These are phyloP conservation scores for Polypterus senegalus DNA, from an alignment of 2,113 vertebrate species.

Conservation along the genomic window DNA sequence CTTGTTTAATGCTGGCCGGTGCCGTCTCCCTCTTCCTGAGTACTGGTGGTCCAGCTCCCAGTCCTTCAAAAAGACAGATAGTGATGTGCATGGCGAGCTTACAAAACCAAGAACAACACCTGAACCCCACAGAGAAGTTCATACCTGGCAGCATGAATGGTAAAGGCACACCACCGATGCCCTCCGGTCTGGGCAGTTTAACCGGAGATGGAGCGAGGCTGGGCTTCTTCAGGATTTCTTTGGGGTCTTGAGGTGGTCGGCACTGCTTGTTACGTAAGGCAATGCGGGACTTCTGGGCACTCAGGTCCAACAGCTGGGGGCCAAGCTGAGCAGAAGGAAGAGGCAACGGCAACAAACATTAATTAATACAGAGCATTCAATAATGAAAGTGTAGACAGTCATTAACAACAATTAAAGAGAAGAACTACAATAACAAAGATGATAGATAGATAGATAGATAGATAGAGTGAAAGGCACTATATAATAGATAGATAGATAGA, in stretches of 20 bases:
- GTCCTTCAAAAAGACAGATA: background rate
- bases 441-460: too few species aligned
- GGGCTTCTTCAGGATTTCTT: background rate
- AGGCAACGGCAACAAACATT: too few species aligned
- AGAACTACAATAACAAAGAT: too few species aligned
- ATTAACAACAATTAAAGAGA: too few species aligned
- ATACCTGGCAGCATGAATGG: background rate
- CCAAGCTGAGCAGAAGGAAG: too few species aligned
- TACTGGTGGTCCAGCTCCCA: background rate
- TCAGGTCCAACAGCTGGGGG: background rate
- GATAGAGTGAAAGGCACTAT: too few species aligned
- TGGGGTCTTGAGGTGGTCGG: background rate
- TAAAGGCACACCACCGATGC: background rate
- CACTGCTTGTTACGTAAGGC: background rate
- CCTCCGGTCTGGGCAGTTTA: background rate
- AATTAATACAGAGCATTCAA: too few species aligned
- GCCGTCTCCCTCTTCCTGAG: background rate
- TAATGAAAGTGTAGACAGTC: too few species aligned
- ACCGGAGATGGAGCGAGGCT: background rate
- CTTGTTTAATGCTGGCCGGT: background rate
- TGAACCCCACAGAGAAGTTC: background rate
- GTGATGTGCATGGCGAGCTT: background rate
- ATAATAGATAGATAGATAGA: too few species aligned
- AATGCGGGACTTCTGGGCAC: background rate
- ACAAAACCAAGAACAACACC: background rate